Conservation (phyloP, 2,113 vertebrate genomes). For the Elgaria multicarinata region DNA sequence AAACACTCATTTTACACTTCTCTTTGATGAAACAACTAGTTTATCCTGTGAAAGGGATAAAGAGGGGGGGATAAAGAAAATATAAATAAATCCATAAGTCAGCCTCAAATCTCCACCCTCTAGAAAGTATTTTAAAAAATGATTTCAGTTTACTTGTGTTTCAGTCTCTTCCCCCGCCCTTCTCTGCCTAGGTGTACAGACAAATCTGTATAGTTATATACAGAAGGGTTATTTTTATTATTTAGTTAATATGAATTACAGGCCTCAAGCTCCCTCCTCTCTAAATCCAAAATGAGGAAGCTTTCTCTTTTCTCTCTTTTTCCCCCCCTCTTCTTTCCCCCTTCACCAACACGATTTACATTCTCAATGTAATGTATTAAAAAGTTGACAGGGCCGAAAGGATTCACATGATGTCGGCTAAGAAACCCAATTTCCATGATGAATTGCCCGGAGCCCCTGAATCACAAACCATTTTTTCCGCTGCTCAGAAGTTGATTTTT, state of each 20-base stretch:
- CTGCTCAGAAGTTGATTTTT: conserved; percentile 92
- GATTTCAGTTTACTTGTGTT: conserved; percentile 75
- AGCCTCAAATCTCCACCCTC: conserved; percentile 66
- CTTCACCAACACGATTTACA: conserved; percentile 96
- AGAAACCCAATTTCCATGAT: conserved; percentile 99
- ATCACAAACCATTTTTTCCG: conserved; percentile 98
- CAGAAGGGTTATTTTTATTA: conserved; percentile 69
- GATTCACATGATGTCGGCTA: conserved; percentile 99
- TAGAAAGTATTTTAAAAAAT: conserved; percentile 67
- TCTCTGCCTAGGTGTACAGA: conserved; percentile 53
- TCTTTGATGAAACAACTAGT: conserved; percentile 46
- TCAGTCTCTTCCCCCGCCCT: conserved; percentile 56
- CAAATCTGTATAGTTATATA: conserved; percentile 74
- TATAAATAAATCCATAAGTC: conserved; percentile 71
- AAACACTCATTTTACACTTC: conserved; percentile 51
- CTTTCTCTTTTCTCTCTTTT: conserved; percentile 79
- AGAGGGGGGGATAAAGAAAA: conserved; percentile 64
- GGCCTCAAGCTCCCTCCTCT: conserved; percentile 77
- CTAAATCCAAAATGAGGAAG: conserved; percentile 84
- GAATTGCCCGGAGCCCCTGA: conserved; percentile 99
- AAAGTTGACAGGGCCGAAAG: conserved; percentile 99
- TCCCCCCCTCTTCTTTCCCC: conserved; percentile 66
- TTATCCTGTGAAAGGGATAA: conserved; percentile 64
- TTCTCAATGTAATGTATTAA: conserved; percentile 99
- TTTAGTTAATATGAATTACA: conserved; percentile 85